Evolutionary conservation across 2,113 vertebrate genomes (phyloP).

Genomic region (Axis porcinus): DNA sequence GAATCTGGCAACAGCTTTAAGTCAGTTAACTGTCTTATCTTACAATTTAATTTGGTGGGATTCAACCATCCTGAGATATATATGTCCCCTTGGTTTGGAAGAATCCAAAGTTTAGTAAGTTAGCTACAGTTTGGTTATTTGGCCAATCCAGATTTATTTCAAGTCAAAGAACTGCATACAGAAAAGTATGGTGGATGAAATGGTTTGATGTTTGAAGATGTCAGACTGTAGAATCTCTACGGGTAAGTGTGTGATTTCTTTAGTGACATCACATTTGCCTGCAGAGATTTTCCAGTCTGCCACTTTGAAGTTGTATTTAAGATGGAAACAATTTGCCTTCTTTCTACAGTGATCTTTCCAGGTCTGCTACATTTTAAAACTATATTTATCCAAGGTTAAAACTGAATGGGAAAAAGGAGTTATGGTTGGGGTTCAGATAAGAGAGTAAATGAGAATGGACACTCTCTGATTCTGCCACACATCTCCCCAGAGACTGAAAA

Average conservation of each 20-base stretch:
- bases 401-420: not conserved
- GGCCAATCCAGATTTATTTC: slow-evolving; percentile 52
- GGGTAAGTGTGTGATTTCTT: slow-evolving; percentile 92
- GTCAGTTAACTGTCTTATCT: not conserved
- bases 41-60: not conserved
- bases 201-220: slow-evolving; percentile 67
- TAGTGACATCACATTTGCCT: slow-evolving; percentile 94
- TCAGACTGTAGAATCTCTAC: slow-evolving; percentile 93
- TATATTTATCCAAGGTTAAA: not conserved
- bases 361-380: not conserved
- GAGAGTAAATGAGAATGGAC: not conserved
- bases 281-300: slow-evolving; percentile 96
- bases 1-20: not conserved
- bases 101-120: slow-evolving; percentile 3
- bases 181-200: slow-evolving; percentile 52
- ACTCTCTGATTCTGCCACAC: not conserved
- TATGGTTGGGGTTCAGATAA: not conserved
- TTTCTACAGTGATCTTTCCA: slow-evolving; percentile 5
- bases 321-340: not conserved
- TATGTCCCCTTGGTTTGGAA: not conserved
- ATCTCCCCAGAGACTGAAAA: not conserved
- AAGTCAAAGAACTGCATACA: slow-evolving; percentile 39
- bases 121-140: not conserved
- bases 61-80: not conserved
- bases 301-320: slow-evolving; percentile 70